Conservation (phyloP, 1,140 invertebrate genomes). For the Oscheius sp. region DNA sequence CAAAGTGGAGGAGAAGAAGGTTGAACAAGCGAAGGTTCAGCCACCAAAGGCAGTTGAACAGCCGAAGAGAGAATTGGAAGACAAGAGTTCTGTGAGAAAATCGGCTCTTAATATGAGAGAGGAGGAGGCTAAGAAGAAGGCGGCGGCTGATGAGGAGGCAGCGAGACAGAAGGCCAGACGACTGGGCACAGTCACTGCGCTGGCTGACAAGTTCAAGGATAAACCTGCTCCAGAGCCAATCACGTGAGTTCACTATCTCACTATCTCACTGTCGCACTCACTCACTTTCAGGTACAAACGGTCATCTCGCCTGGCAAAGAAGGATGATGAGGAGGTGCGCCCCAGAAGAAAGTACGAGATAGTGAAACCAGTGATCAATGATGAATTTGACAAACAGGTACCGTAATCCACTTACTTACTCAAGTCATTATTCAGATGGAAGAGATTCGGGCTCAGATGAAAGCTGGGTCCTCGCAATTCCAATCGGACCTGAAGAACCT, state of each 20-base stretch:
- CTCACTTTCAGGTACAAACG: constrained; percentile 50
- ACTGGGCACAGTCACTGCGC: constrained; percentile 48
- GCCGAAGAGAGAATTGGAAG: constrained; percentile 32
- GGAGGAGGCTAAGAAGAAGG: constrained; percentile 50
- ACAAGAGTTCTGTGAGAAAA: constrained; percentile 50
- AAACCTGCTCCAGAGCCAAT: constrained; percentile 40
- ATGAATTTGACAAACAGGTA: constrained; percentile 58
- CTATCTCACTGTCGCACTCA: neutral
- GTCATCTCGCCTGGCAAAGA: constrained; percentile 46
- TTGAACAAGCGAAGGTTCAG: constrained; percentile 22
- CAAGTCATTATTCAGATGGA: constrained; percentile 31
- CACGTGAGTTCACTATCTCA: constrained; percentile 32
- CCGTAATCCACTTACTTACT: neutral
- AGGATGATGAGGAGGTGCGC: constrained; percentile 31
- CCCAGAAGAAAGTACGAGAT: constrained; percentile 49
- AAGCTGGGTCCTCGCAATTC: constrained; percentile 30
- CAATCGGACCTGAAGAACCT: constrained; percentile 37
- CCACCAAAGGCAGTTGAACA: constrained; percentile 27
- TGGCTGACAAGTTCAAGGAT: constrained; percentile 50
- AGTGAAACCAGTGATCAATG: constrained; percentile 53
- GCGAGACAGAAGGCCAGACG: constrained; percentile 38
- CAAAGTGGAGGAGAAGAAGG: constrained; percentile 31
- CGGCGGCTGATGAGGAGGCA: constrained; percentile 34
- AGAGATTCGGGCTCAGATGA: constrained; percentile 39
- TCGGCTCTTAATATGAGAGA: constrained; percentile 51